Percentiles rank a stretch among this genome's conserved stretches.
Evolutionary conservation across 2,797 vertebrate species (phyloP).

Genomic region (Premnoplex brunnescens): DNA sequence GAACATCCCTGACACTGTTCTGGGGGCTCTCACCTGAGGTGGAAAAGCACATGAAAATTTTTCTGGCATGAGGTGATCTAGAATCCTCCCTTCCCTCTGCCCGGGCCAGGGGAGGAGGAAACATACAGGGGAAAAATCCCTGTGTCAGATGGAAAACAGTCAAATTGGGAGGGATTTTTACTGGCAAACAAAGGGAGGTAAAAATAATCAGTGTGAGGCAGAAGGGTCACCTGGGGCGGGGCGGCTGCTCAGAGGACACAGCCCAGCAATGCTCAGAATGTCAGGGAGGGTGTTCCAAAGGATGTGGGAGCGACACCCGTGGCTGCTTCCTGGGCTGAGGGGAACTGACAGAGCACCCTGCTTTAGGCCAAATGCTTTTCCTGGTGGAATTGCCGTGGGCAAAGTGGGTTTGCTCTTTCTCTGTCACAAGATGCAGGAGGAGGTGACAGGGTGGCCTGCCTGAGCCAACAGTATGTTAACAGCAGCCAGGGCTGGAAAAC

Average conservation of each 20-base stretch:
- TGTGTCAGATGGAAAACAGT: constrained; percentile 18
- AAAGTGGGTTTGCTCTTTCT: neutral
- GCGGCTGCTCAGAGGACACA: constrained; percentile 26
- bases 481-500: neutral
- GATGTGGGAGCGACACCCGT: neutral
- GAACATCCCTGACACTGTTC: neutral
- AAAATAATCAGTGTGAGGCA: constrained; percentile 19
- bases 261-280: neutral
- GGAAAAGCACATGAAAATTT: constrained; percentile 18
- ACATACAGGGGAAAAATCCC: neutral
- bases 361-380: neutral
- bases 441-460: neutral
- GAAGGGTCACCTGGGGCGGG: neutral
- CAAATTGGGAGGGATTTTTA: neutral
- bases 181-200: constrained; percentile 44
- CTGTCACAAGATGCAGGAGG: constrained; percentile 2
- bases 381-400: neutral
- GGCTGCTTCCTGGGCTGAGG: neutral
- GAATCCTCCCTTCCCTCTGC: neutral
- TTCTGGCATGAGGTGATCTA: neutral
- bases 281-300: neutral
- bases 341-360: neutral
- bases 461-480: neutral
- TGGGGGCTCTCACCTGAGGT: neutral
- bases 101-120: neutral